Conservation (phyloP, 2,797 vertebrate genomes). For the Sardinella longiceps region DNA sequence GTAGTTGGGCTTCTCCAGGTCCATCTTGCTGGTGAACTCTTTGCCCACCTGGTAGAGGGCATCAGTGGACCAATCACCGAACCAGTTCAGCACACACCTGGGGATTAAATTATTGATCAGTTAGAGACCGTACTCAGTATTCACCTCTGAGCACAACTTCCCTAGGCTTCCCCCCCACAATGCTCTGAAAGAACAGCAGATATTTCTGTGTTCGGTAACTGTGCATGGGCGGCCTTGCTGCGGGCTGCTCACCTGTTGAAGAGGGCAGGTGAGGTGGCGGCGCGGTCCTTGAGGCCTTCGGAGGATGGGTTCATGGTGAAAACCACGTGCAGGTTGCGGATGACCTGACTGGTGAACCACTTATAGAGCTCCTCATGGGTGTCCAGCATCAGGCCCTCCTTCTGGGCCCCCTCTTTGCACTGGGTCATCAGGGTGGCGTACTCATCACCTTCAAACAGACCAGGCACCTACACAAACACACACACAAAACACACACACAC, state of each 20-base stretch:
- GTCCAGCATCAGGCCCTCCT: slow-evolving; percentile 98
- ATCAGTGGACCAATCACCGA: slow-evolving; percentile 99
- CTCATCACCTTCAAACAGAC: slow-evolving; percentile 97
- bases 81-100: slow-evolving; percentile 99
- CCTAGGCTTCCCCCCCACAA: too few species aligned
- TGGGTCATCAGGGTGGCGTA: slow-evolving; percentile 98
- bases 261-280: slow-evolving; percentile 96
- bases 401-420: slow-evolving; percentile 98
- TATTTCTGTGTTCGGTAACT: background rate
- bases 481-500: background rate
- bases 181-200: too few species aligned
- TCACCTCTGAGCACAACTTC: too few species aligned
- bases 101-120: background rate
- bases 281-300: slow-evolving; percentile 96
- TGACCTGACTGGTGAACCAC: slow-evolving; percentile 99
- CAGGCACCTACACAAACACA: slow-evolving; percentile 83
- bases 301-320: slow-evolving; percentile 99
- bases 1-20: slow-evolving; percentile 98
- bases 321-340: slow-evolving; percentile 97
- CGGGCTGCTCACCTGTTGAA: slow-evolving; percentile 87
- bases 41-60: slow-evolving; percentile 98
- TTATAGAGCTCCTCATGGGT: slow-evolving; percentile 98
- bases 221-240: background rate
- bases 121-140: too few species aligned
- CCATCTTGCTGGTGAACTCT: slow-evolving; percentile 99